phyloP scores from a whole-genome alignment of 30 jellyfish, hydroid and myxozoan species.

The Sanderia malayensis region DNA sequence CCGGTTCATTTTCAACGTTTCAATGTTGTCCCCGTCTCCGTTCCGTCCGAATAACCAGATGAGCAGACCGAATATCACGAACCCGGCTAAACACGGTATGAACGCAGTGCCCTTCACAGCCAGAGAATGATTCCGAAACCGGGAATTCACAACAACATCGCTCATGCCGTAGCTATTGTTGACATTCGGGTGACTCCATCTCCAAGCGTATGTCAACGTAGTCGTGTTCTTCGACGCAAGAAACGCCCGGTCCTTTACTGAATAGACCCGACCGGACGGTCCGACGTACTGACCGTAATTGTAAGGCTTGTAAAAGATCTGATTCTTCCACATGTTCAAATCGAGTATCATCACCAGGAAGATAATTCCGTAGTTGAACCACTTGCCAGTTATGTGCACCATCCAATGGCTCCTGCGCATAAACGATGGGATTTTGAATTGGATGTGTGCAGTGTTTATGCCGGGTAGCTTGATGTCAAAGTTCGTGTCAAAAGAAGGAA shows the following conservation, averaged over 20 bases:
- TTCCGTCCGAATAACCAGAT: slow-evolving; percentile 83
- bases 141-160: slow-evolving; percentile 65
- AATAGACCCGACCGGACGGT: slow-evolving; percentile 69
- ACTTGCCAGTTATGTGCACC: slow-evolving; percentile 82
- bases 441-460: slow-evolving; percentile 84
- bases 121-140: slow-evolving; percentile 69
- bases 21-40: slow-evolving; percentile 16
- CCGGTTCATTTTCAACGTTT: slow-evolving; percentile 25
- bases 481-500: slow-evolving; percentile 75
- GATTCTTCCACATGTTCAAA: slow-evolving; percentile 94
- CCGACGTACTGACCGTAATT: slow-evolving; percentile 91
- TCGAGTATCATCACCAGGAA: slow-evolving; percentile 82
- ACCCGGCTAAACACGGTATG: slow-evolving; percentile 60
- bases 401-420: slow-evolving; percentile 74
- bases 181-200: slow-evolving; percentile 68
- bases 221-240: slow-evolving; percentile 66
- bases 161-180: slow-evolving; percentile 54
- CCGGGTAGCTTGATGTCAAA: slow-evolving; percentile 91
- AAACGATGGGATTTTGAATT: slow-evolving; percentile 66
- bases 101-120: slow-evolving; percentile 71
- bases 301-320: slow-evolving; percentile 80
- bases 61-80: slow-evolving; percentile 68
- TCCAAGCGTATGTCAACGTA: slow-evolving; percentile 74
- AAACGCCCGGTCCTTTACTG: slow-evolving; percentile 51
- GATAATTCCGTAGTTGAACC: slow-evolving; percentile 92